Evolutionary conservation across 2,888 invertebrate species (phyloP).

Genomic region (Sipha maydis): DNA sequence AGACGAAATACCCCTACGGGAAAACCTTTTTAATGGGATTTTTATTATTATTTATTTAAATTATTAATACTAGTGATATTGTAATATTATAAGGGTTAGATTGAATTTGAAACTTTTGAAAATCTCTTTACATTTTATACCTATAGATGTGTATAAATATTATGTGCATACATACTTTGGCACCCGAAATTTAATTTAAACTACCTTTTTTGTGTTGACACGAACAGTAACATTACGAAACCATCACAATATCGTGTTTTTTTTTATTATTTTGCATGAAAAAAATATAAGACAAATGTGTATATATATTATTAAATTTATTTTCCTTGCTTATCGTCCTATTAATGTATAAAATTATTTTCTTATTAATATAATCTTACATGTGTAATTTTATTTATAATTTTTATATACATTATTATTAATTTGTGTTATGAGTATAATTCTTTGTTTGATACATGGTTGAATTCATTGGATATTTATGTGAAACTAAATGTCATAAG

Average conservation of each 20-base stretch:
- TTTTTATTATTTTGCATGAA: not conserved
- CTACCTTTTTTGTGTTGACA: not conserved
- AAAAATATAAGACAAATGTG: not conserved
- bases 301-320: no score
- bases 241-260: not conserved
- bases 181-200: conserved; percentile 35
- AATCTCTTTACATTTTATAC: not conserved
- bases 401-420: no score
- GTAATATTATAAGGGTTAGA: conserved; percentile 33
- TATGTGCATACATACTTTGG: not conserved
- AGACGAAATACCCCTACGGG: conserved; percentile 13
- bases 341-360: no score
- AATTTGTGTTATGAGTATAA: no score
- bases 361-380: no score
- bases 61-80: conserved; percentile 26
- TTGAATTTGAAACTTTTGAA: conserved; percentile 37
- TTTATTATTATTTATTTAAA: conserved; percentile 47
- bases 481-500: no score
- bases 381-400: no score
- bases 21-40: conserved; percentile 41
- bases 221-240: not conserved
- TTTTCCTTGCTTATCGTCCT: no score
- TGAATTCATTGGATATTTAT: no score
- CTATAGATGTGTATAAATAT: no score
- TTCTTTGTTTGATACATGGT: no score